A percentile compares a stretch with the other conserved stretches of the same genome.
These are phyloP conservation scores for Drosophila mayri DNA, from an alignment of 1,140 invertebrate genomes.

Conservation along the genomic window DNA sequence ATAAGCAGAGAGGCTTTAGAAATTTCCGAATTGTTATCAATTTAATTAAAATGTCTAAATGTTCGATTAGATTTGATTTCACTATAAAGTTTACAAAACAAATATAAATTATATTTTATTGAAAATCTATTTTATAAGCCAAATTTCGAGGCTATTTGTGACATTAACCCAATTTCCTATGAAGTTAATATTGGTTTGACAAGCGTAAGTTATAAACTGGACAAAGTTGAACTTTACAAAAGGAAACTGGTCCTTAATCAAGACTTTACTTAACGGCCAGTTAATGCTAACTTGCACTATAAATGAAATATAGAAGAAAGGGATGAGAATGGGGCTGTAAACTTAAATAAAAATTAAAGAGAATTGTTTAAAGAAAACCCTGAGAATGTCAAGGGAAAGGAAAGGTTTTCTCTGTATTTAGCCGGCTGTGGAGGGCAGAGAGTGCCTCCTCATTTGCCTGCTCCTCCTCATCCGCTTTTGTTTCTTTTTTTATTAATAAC, in stretches of 20 bases:
- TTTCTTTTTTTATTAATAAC: slow-evolving; percentile 13
- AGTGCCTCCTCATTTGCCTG: neutral
- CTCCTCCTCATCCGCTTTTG: neutral
- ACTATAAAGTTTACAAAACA: neutral
- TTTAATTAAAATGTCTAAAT: neutral
- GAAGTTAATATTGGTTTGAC: too few species aligned
- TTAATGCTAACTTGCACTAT: neutral
- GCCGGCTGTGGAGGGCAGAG: neutral
- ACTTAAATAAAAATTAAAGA: neutral
- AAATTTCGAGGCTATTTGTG: neutral
- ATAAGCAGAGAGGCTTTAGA: neutral
- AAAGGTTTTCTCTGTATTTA: neutral
- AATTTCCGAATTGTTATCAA: too few species aligned
- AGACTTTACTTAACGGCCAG: neutral
- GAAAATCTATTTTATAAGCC: neutral
- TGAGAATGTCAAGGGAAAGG: neutral
- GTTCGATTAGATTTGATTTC: neutral
- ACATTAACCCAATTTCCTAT: neutral
- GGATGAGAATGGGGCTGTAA: neutral
- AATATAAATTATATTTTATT: neutral
- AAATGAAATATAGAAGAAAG: neutral
- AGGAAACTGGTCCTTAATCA: neutral
- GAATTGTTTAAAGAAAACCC: neutral
- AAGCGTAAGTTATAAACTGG: too few species aligned
- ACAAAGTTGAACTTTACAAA: neutral